A percentile compares a stretch with the other conserved stretches of the same genome.
Evolutionary conservation across 2,113 vertebrate genomes (phyloP).

Genomic region (Poecilia latipinna): DNA sequence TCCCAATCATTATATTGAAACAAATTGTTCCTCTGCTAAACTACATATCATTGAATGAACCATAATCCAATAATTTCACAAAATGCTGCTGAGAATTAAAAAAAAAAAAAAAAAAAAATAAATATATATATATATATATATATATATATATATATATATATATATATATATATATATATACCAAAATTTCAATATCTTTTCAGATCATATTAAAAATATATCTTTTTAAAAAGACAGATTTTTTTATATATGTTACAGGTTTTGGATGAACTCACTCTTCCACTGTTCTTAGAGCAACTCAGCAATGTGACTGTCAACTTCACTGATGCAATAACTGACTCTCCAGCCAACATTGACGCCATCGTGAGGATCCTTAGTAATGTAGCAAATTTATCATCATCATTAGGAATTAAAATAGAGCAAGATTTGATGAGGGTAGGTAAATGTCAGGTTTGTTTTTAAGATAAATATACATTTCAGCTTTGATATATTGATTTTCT

Average conservation of each 20-base stretch:
- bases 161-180: no score
- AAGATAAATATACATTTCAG: neutral
- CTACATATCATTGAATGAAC: neutral
- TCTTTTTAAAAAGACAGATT: neutral
- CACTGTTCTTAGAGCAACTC: conserved; percentile 3
- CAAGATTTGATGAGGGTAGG: conserved; percentile 5
- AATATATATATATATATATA: no score
- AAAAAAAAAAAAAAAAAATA: no score
- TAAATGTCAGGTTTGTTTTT: neutral
- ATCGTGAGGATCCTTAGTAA: conserved; percentile 39
- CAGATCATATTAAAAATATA: neutral
- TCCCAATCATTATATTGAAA: neutral
- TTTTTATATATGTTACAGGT: neutral
- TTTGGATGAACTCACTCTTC: conserved; percentile 8
- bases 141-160: no score
- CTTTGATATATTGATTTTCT: neutral
- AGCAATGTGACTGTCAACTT: neutral
- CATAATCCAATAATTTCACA: no score
- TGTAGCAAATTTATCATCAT: neutral
- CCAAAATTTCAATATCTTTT: neutral
- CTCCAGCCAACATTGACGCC: conserved; percentile 39
- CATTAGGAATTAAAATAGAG: fast-evolving
- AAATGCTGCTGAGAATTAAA: no score
- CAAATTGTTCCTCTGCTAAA: neutral
- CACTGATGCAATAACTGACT: neutral